Conservation (phyloP, 2,797 vertebrate species). For the Odontamblyopus rebecca region DNA sequence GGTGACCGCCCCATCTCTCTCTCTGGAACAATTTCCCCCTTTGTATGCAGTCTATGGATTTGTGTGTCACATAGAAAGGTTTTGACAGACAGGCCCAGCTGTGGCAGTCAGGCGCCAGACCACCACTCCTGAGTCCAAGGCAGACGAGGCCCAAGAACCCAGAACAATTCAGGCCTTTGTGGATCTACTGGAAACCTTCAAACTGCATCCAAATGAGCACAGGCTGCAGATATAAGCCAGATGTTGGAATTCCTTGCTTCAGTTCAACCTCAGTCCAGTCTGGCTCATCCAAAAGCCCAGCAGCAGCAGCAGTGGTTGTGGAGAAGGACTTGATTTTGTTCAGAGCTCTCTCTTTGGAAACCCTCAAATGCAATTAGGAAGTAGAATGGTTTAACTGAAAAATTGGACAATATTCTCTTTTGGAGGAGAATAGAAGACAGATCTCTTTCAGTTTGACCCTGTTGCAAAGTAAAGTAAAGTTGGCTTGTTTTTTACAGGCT, state of each 20-base stretch:
- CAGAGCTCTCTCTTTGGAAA: conserved; percentile 49
- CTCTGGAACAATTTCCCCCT: conserved; percentile 55
- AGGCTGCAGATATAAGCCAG: conserved; percentile 86
- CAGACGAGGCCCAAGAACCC: conserved; percentile 74
- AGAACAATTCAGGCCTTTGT: conserved; percentile 86
- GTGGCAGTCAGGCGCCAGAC: conserved; percentile 81
- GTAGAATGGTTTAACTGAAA: conserved; percentile 15
- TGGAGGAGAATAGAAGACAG: conserved; percentile 41
- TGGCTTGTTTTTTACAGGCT: no score
- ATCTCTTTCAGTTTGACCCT: neutral
- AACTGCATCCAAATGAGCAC: conserved; percentile 83
- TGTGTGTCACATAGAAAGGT: conserved; percentile 66
- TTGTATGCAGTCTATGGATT: conserved; percentile 2
- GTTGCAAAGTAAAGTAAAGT: neutral
- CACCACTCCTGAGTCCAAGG: conserved; percentile 69
- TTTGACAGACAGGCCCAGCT: conserved; percentile 82
- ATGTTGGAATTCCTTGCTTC: conserved; percentile 84
- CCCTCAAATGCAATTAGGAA: conserved; percentile 26
- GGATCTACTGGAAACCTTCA: conserved; percentile 84
- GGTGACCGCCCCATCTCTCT: conserved; percentile 57
- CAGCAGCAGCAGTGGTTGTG: conserved; percentile 67
- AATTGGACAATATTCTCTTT: conserved; percentile 31
- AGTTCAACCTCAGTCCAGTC: conserved; percentile 78
- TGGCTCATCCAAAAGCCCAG: conserved; percentile 72
- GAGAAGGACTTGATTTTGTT: conserved; percentile 33